These are phyloP conservation scores for Eumacrocentrus americanus DNA, from an alignment of 2,888 invertebrate species.

Conservation along the genomic window DNA sequence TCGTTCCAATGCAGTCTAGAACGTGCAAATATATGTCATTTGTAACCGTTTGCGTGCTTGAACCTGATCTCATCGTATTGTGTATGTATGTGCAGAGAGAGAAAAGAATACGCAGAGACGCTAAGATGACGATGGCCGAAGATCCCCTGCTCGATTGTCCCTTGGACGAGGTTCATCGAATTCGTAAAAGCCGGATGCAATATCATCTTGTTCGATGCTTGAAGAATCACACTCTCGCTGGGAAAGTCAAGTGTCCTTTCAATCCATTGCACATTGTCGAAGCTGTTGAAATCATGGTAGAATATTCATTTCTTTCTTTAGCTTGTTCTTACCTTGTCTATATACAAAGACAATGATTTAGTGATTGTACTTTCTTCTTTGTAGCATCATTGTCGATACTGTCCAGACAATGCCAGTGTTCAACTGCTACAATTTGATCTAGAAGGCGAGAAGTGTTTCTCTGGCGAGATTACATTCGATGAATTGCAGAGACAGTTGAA, in stretches of 20 bases:
- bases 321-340: background rate
- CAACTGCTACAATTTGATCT: background rate
- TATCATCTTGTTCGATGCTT: slow-evolving; percentile 43
- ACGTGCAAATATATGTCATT: too few relatives aligned
- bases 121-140: slow-evolving; percentile 19
- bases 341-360: background rate
- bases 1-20: too few relatives aligned
- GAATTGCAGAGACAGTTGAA: background rate
- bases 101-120: background rate
- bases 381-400: slow-evolving; percentile 26
- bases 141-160: slow-evolving; percentile 45
- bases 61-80: too few relatives aligned
- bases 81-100: background rate
- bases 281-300: slow-evolving; percentile 38
- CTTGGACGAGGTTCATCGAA: slow-evolving; percentile 41
- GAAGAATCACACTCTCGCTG: slow-evolving; percentile 33
- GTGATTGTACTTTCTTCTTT: background rate
- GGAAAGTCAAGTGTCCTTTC: slow-evolving; percentile 42
- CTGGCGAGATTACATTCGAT: background rate
- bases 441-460: background rate
- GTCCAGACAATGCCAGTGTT: slow-evolving; percentile 6
- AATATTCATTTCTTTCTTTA: background rate
- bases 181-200: slow-evolving; percentile 39
- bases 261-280: slow-evolving; percentile 43
- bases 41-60: too few relatives aligned